Conservation (phyloP, 37 sponge, comb jelly and placozoan genomes). For the Mnemiopsis leidyi region DNA sequence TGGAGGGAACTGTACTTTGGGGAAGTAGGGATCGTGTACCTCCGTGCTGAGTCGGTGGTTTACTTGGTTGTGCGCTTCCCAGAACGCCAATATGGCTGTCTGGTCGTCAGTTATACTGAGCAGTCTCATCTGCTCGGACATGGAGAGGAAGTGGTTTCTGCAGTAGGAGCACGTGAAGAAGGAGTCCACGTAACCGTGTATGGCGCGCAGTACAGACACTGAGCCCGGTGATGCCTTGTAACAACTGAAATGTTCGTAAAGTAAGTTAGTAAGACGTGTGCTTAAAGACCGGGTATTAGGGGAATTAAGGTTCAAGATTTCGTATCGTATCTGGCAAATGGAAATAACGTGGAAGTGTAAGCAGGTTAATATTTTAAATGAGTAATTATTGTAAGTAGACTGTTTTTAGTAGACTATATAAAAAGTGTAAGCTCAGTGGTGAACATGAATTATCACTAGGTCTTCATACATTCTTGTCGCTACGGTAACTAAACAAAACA, state of each 20-base stretch:
- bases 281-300: too few species aligned
- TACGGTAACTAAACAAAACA: too few species aligned
- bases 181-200: slow-evolving; percentile 70
- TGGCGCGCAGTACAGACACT: slow-evolving; percentile 66
- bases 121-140: slow-evolving; percentile 67
- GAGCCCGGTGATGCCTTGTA: slow-evolving; percentile 37
- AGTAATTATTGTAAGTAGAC: too few species aligned
- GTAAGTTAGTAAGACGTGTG: too few species aligned
- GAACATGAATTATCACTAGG: too few species aligned
- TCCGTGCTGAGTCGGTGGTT: slow-evolving; percentile 72
- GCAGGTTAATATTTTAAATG: too few species aligned
- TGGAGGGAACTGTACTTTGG: slow-evolving; percentile 87
- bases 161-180: slow-evolving; percentile 93
- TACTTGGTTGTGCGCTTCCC: slow-evolving; percentile 87
- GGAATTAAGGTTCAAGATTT: too few species aligned
- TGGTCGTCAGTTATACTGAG: slow-evolving; percentile 70
- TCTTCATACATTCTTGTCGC: too few species aligned
- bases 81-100: slow-evolving; percentile 85
- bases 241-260: not conserved
- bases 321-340: too few species aligned
- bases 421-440: too few species aligned
- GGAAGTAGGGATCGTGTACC: slow-evolving; percentile 75
- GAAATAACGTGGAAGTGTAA: too few species aligned
- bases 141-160: slow-evolving; percentile 77
- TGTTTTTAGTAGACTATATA: too few species aligned